Base-by-base conservation (phyloP, 2,797 vertebrate species). In the Helicolenus hilgendorfi region DNA sequence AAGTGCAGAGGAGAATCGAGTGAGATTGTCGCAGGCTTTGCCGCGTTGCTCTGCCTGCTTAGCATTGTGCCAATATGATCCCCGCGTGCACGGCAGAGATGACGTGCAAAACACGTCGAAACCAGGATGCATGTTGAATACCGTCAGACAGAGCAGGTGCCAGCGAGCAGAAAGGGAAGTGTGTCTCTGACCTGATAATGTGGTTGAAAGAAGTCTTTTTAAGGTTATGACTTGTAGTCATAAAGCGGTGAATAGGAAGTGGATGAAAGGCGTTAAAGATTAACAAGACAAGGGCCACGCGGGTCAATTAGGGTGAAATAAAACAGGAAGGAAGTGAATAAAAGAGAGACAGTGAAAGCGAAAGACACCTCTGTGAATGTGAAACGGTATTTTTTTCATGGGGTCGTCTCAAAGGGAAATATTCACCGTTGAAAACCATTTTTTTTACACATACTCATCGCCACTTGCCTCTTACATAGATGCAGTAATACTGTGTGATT, bases 161-260 rank as follows among this genome's bases (percentile, higher is more conserved):
- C 77, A 72, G n/a, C 1, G 68, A 68, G 31, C 83, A 78, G 35
- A 67, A 63, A 81, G 60, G 60, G 56, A 79, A 84, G 58, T 58
- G 49, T 81, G 81, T 82, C 79, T 92, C 86, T 89, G 88, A 89
- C 87, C 88, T 62, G 83, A 81, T 87, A 79, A 89, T 80, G 84
- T 78, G 74, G 80, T 31, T 84, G 85, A 91, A 88, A 77, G 74
- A 80, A 77, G 59, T 49, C 74, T 83, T 84, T 53, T 90, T 81
- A 82, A 72, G 71, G 75, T 82, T 89, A 83, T 38, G 64, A 81
- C 88, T 85, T 35, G 69, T 64, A 79, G 72, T 81, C 68, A 87
- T 90, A 87, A 94, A 91, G 76, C 4, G 22, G 74, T 83, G 82
- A 94, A 90, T 71, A 41, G 84, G 79, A 89, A 81, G 58, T 14